Conservation (phyloP, 2,113 vertebrate genomes). For the Sialia sialis region DNA sequence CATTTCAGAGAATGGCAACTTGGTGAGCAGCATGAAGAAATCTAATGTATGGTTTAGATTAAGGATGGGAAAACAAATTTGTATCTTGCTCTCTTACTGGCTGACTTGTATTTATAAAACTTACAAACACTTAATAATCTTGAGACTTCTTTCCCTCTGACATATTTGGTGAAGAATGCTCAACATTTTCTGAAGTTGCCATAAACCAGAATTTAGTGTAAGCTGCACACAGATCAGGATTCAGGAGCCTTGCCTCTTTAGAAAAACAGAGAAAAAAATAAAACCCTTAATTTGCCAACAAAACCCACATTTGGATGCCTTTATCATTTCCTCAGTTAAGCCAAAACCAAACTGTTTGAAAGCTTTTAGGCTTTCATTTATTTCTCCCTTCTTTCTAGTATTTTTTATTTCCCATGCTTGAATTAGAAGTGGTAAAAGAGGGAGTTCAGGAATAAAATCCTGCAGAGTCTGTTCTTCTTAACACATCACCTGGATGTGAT, state of each 20-base stretch:
- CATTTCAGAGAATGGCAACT: not conserved
- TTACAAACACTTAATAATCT: slow-evolving; percentile 21
- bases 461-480: not conserved
- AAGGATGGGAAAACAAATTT: not conserved
- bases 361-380: not conserved
- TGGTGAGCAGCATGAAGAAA: not conserved
- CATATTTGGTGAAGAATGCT: slow-evolving; percentile 29
- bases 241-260: not conserved
- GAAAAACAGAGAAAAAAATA: not conserved
- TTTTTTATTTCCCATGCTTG: slow-evolving; percentile 2
- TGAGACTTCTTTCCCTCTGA: slow-evolving; percentile 1
- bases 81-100: not conserved
- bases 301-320: slow-evolving; percentile 11
- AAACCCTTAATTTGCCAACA: not conserved
- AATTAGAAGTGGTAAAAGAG: not conserved
- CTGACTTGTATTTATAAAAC: not conserved
- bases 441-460: not conserved
- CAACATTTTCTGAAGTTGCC: not conserved
- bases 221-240: not conserved
- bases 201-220: not conserved
- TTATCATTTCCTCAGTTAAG: slow-evolving; percentile 17
- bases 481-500: not conserved
- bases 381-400: slow-evolving; percentile 11
- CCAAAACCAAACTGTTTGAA: slow-evolving; percentile 20
- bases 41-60: slow-evolving; percentile 20